Base-by-base conservation (phyloP, 2,113 vertebrate genomes). In the Nothobranchius furzeri region DNA sequence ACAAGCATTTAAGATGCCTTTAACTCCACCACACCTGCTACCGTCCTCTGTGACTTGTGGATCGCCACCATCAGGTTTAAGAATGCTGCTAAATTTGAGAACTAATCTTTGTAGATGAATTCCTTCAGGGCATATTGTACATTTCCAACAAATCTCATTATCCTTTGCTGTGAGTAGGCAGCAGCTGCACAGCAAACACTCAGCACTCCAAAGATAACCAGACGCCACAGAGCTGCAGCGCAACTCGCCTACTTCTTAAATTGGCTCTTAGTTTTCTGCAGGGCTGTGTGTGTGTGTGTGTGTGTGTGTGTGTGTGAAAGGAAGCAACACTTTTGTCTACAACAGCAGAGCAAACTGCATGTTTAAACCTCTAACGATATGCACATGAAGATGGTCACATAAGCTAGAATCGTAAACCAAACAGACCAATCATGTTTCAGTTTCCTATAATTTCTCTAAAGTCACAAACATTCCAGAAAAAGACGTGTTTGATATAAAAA, bases 141-240 rank as follows among this genome's bases (percentile, higher is more conserved):
- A 57, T 69, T 75, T 81, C 74, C 67, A 76, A 66, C 68, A 76
- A 82, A 85, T 76, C 78, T 78, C 69, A 81, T 84, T 82, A 85
- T 42, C 56, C 20, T 14, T 14, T 35, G 64, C 50, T 49, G 73
- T 11, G 74, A 84, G 82, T 60, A 78, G 76, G 82, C 65, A 79
- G 82, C 69, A 20, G 60, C 80, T 75, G 43, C 60, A 60, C 51
- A 48, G 82, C 55, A 73, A 84, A 84, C 79, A 75, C 66, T 65
- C 65, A 50, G 65, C 58, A 35, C 82, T 76, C 70, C 73, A 42
- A 69, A 82, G 83, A 82, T 81, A 85, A 82, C 76, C 73, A 75
- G 74, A 20, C 45, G 58, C 78, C 49, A 61, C 62, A 73, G 50
- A 75, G 71, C 60, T 63, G 60, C 65, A 78, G 68, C 57, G 74